These are phyloP conservation scores for Andricus grossulariae DNA, from an alignment of 1,140 invertebrate species.

Conservation along the genomic window DNA sequence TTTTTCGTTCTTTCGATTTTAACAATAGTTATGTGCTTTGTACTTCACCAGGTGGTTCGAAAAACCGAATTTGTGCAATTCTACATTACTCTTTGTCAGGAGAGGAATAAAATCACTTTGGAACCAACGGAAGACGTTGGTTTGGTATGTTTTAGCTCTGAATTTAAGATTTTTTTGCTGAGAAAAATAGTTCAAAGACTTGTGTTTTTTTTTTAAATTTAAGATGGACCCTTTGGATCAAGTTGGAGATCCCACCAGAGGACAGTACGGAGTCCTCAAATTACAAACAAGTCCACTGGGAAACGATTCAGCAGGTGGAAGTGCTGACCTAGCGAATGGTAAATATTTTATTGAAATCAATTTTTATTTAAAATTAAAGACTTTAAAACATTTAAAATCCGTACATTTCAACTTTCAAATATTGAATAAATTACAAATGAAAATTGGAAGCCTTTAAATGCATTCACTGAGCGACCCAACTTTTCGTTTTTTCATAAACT, in stretches of 20 bases:
- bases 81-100: constrained; percentile 85
- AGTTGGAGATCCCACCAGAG: constrained; percentile 70
- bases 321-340: constrained; percentile 62
- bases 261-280: constrained; percentile 80
- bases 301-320: constrained; percentile 65
- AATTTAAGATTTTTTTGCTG: not conserved
- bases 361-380: constrained; percentile 10
- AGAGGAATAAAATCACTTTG: constrained; percentile 83
- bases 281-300: constrained; percentile 76
- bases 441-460: no score
- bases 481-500: no score
- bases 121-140: constrained; percentile 88
- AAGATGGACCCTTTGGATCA: constrained; percentile 78
- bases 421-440: no score
- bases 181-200: constrained; percentile 32
- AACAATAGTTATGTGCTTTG: constrained; percentile 84
- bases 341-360: constrained; percentile 32
- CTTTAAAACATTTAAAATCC: not conserved
- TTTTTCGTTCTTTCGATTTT: constrained; percentile 89
- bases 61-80: constrained; percentile 89
- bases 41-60: constrained; percentile 85
- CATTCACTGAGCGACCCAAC: no score
- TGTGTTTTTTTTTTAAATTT: constrained; percentile 45
- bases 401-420: not conserved
- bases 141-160: constrained; percentile 71